A percentile compares a stretch with the other conserved stretches of the same genome.
Conservation (phyloP, 2,888 invertebrate genomes). For the Halocaridina rubra region DNA sequence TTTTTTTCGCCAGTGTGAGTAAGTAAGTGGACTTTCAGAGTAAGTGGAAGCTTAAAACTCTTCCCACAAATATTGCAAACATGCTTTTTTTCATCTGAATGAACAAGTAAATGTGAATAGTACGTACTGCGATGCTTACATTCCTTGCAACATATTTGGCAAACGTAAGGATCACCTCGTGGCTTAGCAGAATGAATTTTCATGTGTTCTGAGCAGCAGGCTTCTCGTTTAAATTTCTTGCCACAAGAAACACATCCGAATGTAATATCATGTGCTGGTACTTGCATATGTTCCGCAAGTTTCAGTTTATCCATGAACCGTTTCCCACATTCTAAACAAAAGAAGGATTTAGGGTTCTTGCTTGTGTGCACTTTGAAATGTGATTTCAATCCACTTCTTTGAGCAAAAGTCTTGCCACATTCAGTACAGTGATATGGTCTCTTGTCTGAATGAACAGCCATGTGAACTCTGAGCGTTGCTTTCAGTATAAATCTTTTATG, state of each 20-base stretch:
- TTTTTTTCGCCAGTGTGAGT: background rate
- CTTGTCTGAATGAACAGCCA: background rate
- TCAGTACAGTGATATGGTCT: background rate
- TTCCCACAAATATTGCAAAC: background rate
- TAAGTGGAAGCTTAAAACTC: background rate
- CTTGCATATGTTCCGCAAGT: background rate
- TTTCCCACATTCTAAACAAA: background rate
- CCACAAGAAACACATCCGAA: background rate
- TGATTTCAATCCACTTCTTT: background rate
- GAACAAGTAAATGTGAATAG: background rate
- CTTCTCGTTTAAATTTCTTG: background rate
- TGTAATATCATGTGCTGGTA: background rate
- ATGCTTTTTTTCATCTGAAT: background rate
- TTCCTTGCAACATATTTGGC: background rate
- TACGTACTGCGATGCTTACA: background rate
- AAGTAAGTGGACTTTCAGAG: background rate
- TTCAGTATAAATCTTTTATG: background rate
- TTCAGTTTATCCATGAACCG: background rate
- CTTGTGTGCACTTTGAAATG: background rate
- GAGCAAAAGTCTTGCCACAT: background rate
- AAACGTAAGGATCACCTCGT: background rate
- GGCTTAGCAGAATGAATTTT: background rate
- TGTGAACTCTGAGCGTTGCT: background rate
- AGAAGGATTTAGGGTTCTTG: background rate
- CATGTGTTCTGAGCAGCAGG: background rate